Conservation (phyloP, 1,140 invertebrate genomes). For the Aphaenogaster floridana region DNA sequence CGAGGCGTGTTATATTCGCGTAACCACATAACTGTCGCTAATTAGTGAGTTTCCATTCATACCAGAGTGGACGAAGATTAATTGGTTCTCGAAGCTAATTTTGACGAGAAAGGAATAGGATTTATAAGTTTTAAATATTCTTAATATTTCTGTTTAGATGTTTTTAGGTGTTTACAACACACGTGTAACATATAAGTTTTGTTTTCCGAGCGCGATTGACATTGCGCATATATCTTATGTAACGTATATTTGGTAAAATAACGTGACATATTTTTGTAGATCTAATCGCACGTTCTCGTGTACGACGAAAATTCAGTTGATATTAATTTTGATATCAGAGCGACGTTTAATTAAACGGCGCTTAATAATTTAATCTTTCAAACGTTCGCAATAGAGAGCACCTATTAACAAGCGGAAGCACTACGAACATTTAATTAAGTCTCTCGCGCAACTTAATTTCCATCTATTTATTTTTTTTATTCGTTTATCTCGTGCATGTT, state of each 20-base stretch:
- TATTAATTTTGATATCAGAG: conserved; percentile 24
- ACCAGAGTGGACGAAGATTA: not conserved
- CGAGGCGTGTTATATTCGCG: not conserved
- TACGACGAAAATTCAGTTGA: not conserved
- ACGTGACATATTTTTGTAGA: conserved; percentile 11
- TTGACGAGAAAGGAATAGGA: not conserved
- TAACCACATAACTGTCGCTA: conserved; percentile 3
- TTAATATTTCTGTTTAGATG: not conserved
- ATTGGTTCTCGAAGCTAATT: conserved; percentile 4
- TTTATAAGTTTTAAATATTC: not conserved
- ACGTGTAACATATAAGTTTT: not conserved
- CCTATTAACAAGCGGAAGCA: not conserved
- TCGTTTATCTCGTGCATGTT: not conserved
- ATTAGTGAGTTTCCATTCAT: conserved; percentile 33
- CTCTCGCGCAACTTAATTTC: not conserved
- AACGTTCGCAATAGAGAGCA: not conserved
- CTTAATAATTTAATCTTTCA: conserved; percentile 40
- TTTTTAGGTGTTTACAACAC: not conserved
- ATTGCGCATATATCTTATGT: not conserved
- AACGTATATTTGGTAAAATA: not conserved
- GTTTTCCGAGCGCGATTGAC: not conserved
- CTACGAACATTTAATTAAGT: conserved; percentile 20
- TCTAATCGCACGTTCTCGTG: not conserved
- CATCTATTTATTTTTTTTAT: not conserved
- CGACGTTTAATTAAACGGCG: conserved; percentile 26